Evolutionary conservation across 1,140 invertebrate species (phyloP), one percentile per base, ranked within the genome.

Genomic region (Macrotrachela quadricornifera): DNA sequence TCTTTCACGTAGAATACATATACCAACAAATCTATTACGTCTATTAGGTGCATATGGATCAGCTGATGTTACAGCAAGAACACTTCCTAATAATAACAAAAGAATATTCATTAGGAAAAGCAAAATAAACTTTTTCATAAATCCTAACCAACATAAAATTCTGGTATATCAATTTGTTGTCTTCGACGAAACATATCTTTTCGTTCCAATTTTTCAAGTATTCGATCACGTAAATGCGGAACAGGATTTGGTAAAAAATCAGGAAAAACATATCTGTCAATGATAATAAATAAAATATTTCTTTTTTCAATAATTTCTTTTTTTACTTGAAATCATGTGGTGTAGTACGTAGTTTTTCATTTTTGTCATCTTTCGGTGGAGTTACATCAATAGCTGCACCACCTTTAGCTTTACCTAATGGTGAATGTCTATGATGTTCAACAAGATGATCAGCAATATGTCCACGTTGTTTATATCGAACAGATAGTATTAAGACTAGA

Each of bases 161-260:
- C 88, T 6, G 92, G 92, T 58, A 97, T 83, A 63, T 83, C 79
- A 54, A 97, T 74, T 55, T 81, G 71, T 51, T 68, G 70, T 61
- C 88, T 76, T 55, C 92, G 74, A 48, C 79, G 78, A 1, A 95
- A 60, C 91, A 97, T 96, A 67, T 97, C 92, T 49, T 75, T 71
- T 53, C 90, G 74, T 63, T 95, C 87, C 12, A 97, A 65, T 65
- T 80, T 85, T 67, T 97, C 91, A 57, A 79, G 70, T 0, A 95
- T 61, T 16, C 68, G 59, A 70, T 96, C 87, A 56, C 91, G 70
- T 63, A 76, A 79, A 63, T 78, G 69, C 11, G 78, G 71, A 57
- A 81, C 79, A 0, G 85, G 83, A 68, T 85, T 79, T 3, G 88
- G 88, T 46, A 96, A 67, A 74, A 96, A 95, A 72, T 97, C 91